These are phyloP conservation scores for Pelvicachromis taeniatus DNA, from an alignment of 2,113 vertebrate genomes.

Conservation along the genomic window DNA sequence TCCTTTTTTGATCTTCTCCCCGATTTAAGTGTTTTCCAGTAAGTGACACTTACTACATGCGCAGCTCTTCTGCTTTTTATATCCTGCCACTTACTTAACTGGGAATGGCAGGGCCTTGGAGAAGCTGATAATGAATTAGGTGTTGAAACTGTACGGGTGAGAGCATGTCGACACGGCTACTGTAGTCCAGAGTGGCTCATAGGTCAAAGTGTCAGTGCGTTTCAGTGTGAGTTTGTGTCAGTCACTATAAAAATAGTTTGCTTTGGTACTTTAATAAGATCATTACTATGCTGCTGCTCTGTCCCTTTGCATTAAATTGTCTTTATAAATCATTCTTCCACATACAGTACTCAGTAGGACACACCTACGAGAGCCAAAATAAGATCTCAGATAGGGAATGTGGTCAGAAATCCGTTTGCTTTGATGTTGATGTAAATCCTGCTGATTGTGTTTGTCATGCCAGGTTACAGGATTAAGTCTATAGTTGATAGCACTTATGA, in stretches of 20 bases:
- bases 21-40: slow-evolving; percentile 39
- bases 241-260: slow-evolving; percentile 60
- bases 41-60: slow-evolving; percentile 31
- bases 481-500: neutral
- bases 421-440: neutral
- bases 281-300: slow-evolving; percentile 27
- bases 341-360: neutral
- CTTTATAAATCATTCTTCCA: slow-evolving; percentile 11
- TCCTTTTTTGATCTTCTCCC: neutral
- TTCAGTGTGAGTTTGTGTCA: slow-evolving; percentile 46
- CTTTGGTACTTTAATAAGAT: slow-evolving; percentile 50
- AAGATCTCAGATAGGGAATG: neutral
- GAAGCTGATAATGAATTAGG: slow-evolving; percentile 74
- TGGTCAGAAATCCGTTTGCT: neutral
- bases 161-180: slow-evolving; percentile 59
- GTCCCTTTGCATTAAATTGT: slow-evolving; percentile 33
- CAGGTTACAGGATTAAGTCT: neutral
- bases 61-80: slow-evolving; percentile 66
- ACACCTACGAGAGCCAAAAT: neutral
- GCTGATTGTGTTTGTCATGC: neutral
- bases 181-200: slow-evolving; percentile 45
- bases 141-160: slow-evolving; percentile 70
- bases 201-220: slow-evolving; percentile 55
- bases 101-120: slow-evolving; percentile 59
- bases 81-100: slow-evolving; percentile 64